A percentile compares a stretch with the other conserved stretches of the same genome.
Evolutionary conservation across 1,140 invertebrate genomes (phyloP).

Genomic region (Ceratina australensis): DNA sequence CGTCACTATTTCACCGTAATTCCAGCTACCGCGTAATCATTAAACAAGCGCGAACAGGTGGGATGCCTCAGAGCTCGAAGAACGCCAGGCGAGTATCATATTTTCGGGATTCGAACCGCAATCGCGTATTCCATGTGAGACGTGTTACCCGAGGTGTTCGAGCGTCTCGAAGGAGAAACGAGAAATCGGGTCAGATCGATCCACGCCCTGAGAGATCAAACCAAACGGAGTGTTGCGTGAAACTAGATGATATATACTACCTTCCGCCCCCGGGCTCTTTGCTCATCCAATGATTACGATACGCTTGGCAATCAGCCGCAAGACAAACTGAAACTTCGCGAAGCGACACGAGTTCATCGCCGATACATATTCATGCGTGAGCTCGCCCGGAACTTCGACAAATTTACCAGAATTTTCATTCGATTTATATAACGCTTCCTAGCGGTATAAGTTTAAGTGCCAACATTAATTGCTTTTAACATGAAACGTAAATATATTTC

Average conservation of each 20-base stretch:
- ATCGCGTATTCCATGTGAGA: conserved; percentile 36
- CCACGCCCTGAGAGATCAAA: conserved; percentile 22
- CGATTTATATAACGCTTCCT: too few species aligned
- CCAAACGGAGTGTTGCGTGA: conserved; percentile 39
- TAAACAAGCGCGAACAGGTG: conserved; percentile 57
- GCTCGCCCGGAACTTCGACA: too few species aligned
- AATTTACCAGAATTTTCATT: too few species aligned
- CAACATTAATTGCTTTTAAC: too few species aligned
- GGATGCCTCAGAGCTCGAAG: too few species aligned
- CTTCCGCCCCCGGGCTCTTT: conserved; percentile 51
- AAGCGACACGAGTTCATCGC: conserved; percentile 16
- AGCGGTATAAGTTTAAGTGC: too few species aligned
- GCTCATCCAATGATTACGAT: conserved; percentile 46
- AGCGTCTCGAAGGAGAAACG: conserved; percentile 22
- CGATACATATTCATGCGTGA: conserved; percentile 13
- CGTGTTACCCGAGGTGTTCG: conserved; percentile 3
- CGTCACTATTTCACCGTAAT: not conserved
- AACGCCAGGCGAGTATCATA: not conserved
- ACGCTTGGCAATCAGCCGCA: conserved; percentile 44
- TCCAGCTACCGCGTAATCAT: conserved; percentile 58
- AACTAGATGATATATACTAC: conserved; percentile 45
- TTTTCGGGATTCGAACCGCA: not conserved
- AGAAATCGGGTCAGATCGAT: conserved; percentile 44
- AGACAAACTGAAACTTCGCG: conserved; percentile 50
- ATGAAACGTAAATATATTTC: too few species aligned